Evolutionary conservation across 2,797 vertebrate species (phyloP).

Genomic region (Synaphobranchus kaupii): DNA sequence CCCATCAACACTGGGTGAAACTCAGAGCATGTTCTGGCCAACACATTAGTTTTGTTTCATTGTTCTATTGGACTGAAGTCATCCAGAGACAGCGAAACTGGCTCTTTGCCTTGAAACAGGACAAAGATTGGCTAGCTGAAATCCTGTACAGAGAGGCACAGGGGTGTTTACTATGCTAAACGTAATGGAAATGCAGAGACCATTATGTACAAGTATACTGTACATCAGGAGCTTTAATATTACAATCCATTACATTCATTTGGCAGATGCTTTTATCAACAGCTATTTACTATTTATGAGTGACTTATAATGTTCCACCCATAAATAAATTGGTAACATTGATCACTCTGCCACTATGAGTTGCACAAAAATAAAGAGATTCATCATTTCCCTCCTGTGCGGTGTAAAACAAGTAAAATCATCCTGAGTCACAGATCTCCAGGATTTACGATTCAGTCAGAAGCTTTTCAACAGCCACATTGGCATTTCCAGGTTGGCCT

Average conservation of each 20-base stretch:
- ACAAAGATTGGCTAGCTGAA: neutral
- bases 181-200: neutral
- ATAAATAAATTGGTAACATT: neutral
- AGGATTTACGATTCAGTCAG: neutral
- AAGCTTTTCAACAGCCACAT: neutral
- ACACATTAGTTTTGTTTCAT: constrained; percentile 9
- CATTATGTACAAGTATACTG: neutral
- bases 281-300: neutral
- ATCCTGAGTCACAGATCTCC: neutral
- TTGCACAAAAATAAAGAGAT: neutral
- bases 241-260: neutral
- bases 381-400: neutral
- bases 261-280: neutral
- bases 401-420: neutral
- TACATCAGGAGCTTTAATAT: neutral
- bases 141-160: neutral
- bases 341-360: neutral
- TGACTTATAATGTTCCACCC: no score
- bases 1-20: neutral
- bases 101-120: constrained; percentile 1
- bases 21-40: neutral
- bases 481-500: neutral
- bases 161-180: neutral
- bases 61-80: neutral
- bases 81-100: neutral